Evolutionary conservation across 2,113 vertebrate genomes (phyloP).

Genomic region (Lepidothrix coronata): DNA sequence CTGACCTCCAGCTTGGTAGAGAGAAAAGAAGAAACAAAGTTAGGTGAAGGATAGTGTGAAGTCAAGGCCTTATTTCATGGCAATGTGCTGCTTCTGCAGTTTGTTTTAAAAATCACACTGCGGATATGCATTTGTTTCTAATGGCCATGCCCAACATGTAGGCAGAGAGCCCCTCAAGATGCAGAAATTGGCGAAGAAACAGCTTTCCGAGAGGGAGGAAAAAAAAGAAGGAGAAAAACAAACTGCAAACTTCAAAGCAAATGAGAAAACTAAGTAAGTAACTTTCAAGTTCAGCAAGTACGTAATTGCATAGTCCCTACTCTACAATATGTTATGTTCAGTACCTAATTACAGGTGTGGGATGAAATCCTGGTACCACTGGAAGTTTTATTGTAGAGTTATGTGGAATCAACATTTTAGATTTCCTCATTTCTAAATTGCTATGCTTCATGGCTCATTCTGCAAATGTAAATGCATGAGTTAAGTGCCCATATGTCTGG

Average conservation of each 20-base stretch:
- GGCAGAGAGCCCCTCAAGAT: neutral
- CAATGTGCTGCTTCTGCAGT: neutral
- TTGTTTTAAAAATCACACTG: neutral
- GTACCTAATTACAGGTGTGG: neutral
- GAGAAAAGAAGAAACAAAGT: neutral
- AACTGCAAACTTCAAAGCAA: neutral
- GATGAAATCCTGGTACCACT: neutral
- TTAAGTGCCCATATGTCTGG: slow-evolving; percentile 5
- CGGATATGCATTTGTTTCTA: neutral
- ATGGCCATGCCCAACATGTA: neutral
- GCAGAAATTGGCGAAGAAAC: neutral
- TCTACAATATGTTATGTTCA: neutral
- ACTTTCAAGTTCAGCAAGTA: neutral
- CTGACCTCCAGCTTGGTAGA: neutral
- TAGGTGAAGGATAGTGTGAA: neutral
- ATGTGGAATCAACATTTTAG: slow-evolving; percentile 24
- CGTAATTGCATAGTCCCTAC: neutral
- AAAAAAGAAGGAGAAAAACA: neutral
- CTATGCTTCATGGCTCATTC: slow-evolving; percentile 3
- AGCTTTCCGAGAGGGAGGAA: neutral
- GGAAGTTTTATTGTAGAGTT: slow-evolving; percentile 5
- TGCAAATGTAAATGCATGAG: slow-evolving; percentile 26
- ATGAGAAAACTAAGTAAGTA: neutral
- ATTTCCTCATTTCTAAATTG: slow-evolving; percentile 9
- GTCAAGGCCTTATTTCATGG: neutral